These are phyloP conservation scores for Anarhynchus alexandrinus DNA, from an alignment of 2,113 vertebrate genomes.

Conservation along the genomic window DNA sequence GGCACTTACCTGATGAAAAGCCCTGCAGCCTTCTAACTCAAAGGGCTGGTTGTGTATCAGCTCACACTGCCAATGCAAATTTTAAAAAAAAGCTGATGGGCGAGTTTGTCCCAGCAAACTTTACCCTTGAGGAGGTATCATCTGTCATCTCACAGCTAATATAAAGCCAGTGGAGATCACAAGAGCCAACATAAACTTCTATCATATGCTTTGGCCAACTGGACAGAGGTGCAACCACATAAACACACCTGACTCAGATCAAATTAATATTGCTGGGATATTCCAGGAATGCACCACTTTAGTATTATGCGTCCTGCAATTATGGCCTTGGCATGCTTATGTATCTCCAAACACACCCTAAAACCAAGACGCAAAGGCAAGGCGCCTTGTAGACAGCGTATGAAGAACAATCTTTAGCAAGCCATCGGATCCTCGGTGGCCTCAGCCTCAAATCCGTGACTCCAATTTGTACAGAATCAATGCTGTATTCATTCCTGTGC, in stretches of 20 bases:
- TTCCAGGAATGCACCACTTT: background rate
- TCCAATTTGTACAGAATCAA: background rate
- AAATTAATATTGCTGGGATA: background rate
- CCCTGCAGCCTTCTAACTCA: background rate
- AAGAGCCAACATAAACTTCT: conserved; percentile 13
- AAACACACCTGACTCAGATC: background rate
- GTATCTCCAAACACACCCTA: background rate
- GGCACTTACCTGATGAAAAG: background rate
- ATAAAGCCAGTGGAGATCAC: background rate
- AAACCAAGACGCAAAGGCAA: background rate
- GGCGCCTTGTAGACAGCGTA: background rate
- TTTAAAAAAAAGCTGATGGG: background rate
- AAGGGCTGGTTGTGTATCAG: background rate
- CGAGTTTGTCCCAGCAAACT: background rate
- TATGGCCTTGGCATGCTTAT: background rate
- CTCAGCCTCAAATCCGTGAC: accelerated
- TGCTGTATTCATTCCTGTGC: background rate
- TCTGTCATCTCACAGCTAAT: background rate
- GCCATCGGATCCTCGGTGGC: accelerated
- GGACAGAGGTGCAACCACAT: background rate
- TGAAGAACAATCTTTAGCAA: background rate
- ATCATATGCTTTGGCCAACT: background rate
- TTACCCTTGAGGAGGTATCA: background rate
- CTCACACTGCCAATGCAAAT: background rate
- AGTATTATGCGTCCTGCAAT: background rate